These are phyloP conservation scores for Bruchidius siliquastri DNA, from an alignment of 2,888 invertebrate genomes.

Conservation along the genomic window DNA sequence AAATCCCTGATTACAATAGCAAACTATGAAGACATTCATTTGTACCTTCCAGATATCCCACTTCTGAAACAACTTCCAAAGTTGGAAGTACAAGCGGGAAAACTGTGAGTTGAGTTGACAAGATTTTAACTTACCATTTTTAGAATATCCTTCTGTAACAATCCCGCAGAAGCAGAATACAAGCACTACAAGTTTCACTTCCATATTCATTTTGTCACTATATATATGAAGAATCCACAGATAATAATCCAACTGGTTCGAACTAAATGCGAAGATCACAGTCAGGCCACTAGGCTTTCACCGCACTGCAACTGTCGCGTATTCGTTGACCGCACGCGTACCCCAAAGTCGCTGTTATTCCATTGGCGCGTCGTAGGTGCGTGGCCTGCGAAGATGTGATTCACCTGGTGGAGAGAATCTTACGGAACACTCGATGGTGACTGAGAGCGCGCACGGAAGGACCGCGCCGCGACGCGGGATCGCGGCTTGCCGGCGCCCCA, in stretches of 20 bases:
- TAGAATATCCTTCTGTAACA: not conserved
- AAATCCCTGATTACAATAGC: too few species aligned
- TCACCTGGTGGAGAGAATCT: not conserved
- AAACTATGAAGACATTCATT: too few species aligned
- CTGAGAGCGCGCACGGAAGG: not conserved
- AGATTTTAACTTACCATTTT: not conserved
- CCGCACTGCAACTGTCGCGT: not conserved
- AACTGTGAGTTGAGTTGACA: not conserved
- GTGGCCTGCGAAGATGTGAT: not conserved
- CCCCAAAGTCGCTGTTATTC: not conserved
- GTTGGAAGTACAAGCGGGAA: not conserved
- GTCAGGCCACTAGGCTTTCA: not conserved
- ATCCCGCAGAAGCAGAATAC: conserved; percentile 14
- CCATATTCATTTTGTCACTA: conserved; percentile 11
- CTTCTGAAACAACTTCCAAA: not conserved
- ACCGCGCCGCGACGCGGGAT: not conserved
- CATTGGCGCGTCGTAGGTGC: not conserved
- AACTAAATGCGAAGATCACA: not conserved
- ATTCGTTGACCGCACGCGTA: not conserved
- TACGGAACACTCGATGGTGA: not conserved
- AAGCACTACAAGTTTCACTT: conserved; percentile 13
- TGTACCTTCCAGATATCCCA: not conserved
- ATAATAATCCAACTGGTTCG: not conserved
- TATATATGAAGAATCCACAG: not conserved
- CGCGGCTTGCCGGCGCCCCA: not conserved